Percentiles rank a stretch among this genome's conserved stretches.
These are phyloP conservation scores for Orussus abietinus DNA, from an alignment of 1,140 invertebrate species.

Conservation along the genomic window DNA sequence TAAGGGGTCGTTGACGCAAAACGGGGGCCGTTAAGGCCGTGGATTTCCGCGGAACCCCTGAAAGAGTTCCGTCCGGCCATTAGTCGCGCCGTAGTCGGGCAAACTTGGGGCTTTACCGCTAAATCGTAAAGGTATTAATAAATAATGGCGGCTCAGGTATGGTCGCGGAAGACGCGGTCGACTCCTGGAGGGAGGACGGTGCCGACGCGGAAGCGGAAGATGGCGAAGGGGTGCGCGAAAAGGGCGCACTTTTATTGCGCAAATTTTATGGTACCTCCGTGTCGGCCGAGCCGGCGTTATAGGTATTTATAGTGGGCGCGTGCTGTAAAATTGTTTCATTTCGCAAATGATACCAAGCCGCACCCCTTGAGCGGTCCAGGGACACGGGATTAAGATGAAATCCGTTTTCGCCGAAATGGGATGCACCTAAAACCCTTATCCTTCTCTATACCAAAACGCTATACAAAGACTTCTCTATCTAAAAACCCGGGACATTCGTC, in stretches of 20 bases:
- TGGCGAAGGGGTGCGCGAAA: conserved; percentile 1
- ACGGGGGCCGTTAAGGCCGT: conserved; percentile 29
- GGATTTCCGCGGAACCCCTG: too few species aligned
- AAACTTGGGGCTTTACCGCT: conserved; percentile 18
- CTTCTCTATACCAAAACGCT: too few species aligned
- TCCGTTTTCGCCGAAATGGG: too few species aligned
- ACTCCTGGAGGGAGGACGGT: neutral
- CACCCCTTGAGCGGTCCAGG: too few species aligned
- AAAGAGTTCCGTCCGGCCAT: conserved; percentile 27
- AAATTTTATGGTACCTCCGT: conserved; percentile 21
- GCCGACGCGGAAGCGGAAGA: conserved; percentile 7
- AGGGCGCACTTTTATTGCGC: conserved; percentile 19
- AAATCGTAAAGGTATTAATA: conserved; percentile 35
- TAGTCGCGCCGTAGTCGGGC: conserved; percentile 18
- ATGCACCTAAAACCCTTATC: too few species aligned
- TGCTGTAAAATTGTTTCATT: conserved; percentile 28
- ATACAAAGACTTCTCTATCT: too few species aligned
- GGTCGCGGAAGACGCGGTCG: neutral
- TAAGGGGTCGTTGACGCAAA: conserved; percentile 20
- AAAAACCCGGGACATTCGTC: too few species aligned
- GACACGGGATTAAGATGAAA: too few species aligned
- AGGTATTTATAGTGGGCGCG: neutral
- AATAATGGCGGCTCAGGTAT: conserved; percentile 21
- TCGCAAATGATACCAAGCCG: conserved; percentile 29
- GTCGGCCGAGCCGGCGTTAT: neutral